Evolutionary conservation across 2,797 vertebrate species (phyloP), one percentile per base, ranked within the genome.

Genomic region (Anguilla anguilla): DNA sequence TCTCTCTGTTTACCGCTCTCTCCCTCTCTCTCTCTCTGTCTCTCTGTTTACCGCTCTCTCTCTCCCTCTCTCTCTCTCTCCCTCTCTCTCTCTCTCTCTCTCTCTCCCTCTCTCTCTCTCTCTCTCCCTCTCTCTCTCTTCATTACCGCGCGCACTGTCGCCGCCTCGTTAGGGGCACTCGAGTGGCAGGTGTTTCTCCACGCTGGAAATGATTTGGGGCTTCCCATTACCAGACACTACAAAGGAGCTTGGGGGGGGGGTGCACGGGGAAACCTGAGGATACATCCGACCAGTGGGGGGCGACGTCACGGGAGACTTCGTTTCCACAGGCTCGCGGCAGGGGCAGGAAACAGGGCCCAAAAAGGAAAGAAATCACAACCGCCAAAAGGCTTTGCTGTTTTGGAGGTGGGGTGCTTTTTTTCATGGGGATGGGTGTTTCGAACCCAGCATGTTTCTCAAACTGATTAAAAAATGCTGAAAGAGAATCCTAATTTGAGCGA

Each of bases 161-260:
- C 49, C 15, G 81, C 31, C 81, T 85, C 83, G 31, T 84, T 84
- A 88, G 51, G 57, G 67, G 28, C 83, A 53, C 82, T 85, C 82
- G 28, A 25, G 67, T 46, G 83, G 69, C 83, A 88, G 83, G 87
- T 85, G 87, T 69, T 88, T 77, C 51, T n/a, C 79, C 46, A 6
- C n/a, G 51, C 83, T 88, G 51, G 46, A 67, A n/a, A 51, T 11
- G 22, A 49, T 57, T 67, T 7, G 5, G 55, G 51, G 64, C 67
- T 49, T 31, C 82, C 72, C 83, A 49, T 79, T 88, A 46, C 13
- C 67, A 35, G 31, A 74, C 59, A 39, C 82, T 31, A 82, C 81
- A 84, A 84, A 51, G 46, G 51, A 57, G 3, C 82, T 2, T 46
- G 43, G 69, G 69, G 25, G 28, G 10, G 13, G 19, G 39, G 39